These are phyloP conservation scores for Falco rusticolus DNA, from an alignment of 2,797 vertebrate genomes.

Conservation along the genomic window DNA sequence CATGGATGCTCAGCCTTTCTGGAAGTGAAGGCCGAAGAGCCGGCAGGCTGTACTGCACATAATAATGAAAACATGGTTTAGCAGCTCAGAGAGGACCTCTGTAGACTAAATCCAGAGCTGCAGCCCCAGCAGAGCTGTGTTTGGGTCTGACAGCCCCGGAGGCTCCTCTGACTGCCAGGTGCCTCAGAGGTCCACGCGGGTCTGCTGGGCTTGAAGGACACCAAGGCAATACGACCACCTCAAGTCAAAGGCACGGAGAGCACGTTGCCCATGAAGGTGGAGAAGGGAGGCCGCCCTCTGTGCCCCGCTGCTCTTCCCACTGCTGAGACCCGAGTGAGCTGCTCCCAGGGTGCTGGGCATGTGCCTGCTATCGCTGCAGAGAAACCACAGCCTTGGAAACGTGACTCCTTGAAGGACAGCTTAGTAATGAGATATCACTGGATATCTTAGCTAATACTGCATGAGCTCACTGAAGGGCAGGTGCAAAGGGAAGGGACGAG, in stretches of 20 bases:
- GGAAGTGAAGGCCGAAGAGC: background rate
- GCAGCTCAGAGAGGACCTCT: background rate
- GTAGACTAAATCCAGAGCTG: background rate
- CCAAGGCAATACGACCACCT: background rate
- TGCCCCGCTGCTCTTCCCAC: background rate
- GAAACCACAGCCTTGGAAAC: background rate
- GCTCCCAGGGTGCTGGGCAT: too few relatives aligned
- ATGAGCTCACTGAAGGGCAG: background rate
- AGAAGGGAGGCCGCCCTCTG: background rate
- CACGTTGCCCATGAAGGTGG: fast-evolving
- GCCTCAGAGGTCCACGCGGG: background rate
- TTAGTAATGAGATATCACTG: background rate
- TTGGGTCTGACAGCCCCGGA: background rate
- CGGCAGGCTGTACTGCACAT: background rate
- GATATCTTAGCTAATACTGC: background rate
- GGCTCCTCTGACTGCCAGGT: background rate
- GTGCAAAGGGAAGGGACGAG: background rate
- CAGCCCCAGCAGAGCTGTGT: background rate
- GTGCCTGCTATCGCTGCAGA: background rate
- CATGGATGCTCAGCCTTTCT: background rate
- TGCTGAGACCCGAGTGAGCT: background rate
- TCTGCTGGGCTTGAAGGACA: background rate
- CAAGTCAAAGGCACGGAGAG: background rate
- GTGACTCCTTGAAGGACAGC: background rate
- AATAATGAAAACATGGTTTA: background rate